Base-by-base conservation (phyloP, 2,888 invertebrate genomes). In the Clistopyga incitator region DNA sequence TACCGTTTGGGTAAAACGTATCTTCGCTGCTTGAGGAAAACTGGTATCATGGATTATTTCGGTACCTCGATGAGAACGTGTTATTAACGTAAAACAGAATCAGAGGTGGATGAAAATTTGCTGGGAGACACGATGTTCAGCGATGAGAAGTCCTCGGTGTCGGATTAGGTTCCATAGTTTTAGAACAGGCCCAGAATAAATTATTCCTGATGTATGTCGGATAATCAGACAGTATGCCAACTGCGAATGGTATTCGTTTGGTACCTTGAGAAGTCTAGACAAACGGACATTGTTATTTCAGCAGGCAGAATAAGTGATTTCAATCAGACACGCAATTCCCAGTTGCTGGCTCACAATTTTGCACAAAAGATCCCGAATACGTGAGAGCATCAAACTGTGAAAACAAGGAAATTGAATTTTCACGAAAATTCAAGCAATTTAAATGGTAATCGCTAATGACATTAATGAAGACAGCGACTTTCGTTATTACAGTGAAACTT, bases 161-260 rank as follows among this genome's bases (percentile, higher is more conserved):
- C n/a, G 34, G 10, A 61, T 29, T 34, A n/a, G 15, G n/a, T 8
- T 34, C 2, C 15, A 29, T 54, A 23, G 20, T 23, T 54, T 54
- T 13, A 3, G 11, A 61, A 29, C 6, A n/a, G n/a, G 74, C 59
- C 67, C 15, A 56, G 23, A 34, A 50, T 45, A 56, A 59, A 29
- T 74, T 56, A 47, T 29, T 67, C 29, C 47, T 54, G n/a, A 61
- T 59, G 29, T 18, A 74, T 56, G 59, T 45, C 38, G 18, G 23
- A 74, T 56, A 23, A 25, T 54, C n/a, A 15, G 54, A 47, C 67
- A 15, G 15, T 15, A 20, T 8, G 47, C n/a, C 6, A 10, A 6
- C 15, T 20, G 6, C 2, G 13, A 1, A 29, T 29, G n/a, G 18
- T 34, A 18, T 61, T n/a, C 34, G 29, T 34, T 18, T 25, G 23